phyloP scores from a whole-genome alignment of 2,888 invertebrate genomes.

The Scelioninae gen. 2 region DNA sequence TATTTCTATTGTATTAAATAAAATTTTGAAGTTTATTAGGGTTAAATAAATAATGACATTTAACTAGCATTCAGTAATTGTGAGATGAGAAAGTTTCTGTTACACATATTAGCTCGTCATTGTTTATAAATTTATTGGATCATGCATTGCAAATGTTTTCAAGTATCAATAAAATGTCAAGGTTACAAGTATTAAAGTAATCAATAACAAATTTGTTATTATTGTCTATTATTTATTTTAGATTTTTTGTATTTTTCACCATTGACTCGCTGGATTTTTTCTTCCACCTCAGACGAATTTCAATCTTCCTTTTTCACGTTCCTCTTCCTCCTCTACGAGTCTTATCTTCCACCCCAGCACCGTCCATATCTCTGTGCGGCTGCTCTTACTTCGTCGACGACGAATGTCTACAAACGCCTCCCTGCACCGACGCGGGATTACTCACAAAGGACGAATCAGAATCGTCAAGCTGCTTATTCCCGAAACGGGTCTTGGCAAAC shows the following conservation, averaged over 20 bases:
- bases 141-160: too few relatives aligned
- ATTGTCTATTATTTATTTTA: background rate
- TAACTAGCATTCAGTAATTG: too few relatives aligned
- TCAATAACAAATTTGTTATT: too few relatives aligned
- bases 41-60: too few relatives aligned
- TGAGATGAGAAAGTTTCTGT: too few relatives aligned
- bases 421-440: slow-evolving; percentile 56
- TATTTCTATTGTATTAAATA: too few relatives aligned
- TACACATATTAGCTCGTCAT: too few relatives aligned
- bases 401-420: slow-evolving; percentile 58
- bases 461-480: slow-evolving; percentile 59
- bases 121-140: too few relatives aligned
- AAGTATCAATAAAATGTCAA: too few relatives aligned
- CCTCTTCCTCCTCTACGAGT: slow-evolving; percentile 16
- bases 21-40: too few relatives aligned
- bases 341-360: slow-evolving; percentile 40
- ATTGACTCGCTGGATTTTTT: slow-evolving; percentile 57
- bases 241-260: slow-evolving; percentile 9
- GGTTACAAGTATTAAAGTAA: too few relatives aligned
- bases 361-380: slow-evolving; percentile 49
- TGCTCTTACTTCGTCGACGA: slow-evolving; percentile 56
- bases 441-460: slow-evolving; percentile 58
- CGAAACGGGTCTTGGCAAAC: slow-evolving; percentile 55
- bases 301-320: slow-evolving; percentile 38
- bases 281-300: slow-evolving; percentile 51